Conservation (phyloP, 2,797 vertebrate species). For the Peromyscus attwateri region DNA sequence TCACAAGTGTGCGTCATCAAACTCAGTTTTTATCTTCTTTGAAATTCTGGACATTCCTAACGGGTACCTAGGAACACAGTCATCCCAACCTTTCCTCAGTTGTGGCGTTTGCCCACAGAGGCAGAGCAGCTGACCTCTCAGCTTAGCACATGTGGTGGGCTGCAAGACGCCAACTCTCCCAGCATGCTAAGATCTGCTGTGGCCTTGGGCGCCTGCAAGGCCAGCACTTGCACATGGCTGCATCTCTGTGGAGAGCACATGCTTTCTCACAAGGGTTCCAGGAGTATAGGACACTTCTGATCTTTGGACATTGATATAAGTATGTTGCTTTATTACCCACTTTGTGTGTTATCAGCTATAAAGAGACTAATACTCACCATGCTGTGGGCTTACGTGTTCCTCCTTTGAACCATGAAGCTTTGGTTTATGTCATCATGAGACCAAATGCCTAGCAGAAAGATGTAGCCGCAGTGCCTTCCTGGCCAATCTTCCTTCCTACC, state of each 20-base stretch:
- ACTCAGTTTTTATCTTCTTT: not conserved
- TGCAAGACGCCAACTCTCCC: not conserved
- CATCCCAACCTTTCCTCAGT: not conserved
- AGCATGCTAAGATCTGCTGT: not conserved
- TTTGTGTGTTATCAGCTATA: not conserved
- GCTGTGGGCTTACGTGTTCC: not conserved
- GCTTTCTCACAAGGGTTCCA: not conserved
- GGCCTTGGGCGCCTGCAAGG: accelerated
- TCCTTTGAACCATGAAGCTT: not conserved
- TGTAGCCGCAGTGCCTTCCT: not conserved
- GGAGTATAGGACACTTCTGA: not conserved
- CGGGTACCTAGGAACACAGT: not conserved
- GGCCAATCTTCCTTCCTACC: not conserved
- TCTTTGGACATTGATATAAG: not conserved
- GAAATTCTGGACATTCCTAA: not conserved
- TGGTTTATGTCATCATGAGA: not conserved
- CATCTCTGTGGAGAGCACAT: not conserved
- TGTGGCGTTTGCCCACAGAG: not conserved
- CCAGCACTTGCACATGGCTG: not conserved
- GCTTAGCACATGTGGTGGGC: not conserved
- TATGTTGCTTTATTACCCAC: not conserved
- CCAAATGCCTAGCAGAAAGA: not conserved
- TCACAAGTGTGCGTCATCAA: not conserved
- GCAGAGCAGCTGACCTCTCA: not conserved
- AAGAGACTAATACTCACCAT: not conserved